Base-by-base conservation (phyloP, 2,113 vertebrate species). In the Cebidichthys violaceus region DNA sequence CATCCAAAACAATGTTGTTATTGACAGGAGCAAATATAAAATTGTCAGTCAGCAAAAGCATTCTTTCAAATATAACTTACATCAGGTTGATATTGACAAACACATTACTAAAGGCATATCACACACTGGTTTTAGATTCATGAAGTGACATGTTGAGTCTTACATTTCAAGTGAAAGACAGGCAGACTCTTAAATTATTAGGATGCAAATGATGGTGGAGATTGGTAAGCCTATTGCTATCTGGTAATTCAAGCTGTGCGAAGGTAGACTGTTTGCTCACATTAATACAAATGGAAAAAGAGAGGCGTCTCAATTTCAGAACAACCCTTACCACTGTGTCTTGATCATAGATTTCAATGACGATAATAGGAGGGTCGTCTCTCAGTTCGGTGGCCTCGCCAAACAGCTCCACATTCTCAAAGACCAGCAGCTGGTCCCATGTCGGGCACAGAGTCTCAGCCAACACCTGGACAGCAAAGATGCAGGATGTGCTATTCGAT, bases 391-490 rank as follows among this genome's bases (percentile, higher is more conserved):
- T 89, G 33, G 96, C 97, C 83, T 98, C 97, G 1, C 98, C 98
- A 0, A 97, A 99, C 4, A 99, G 87, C 85, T 99, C 98, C 86
- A 99, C 95, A 0, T 97, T 97, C 89, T 99, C 96, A 0, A 98
- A 98, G 41, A 99, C 97, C 92, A 99, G 86, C 90, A 99, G 94
- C 85, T 99, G 98, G 89, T 99, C 98, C 97, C 98, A 99, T 1
- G 98, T 99, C 0, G 98, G 98, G 74, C 98, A 99, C n/a, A 99
- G 94, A 1, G 98, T 99, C 94, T 99, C 98, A 5, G 96, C 96
- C 85, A 99, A 93, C 39, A 99, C 95, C 98, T 99, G 79, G 47
- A 0, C 0, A 62, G 20, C 59, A 57, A 31, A 61, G 0, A 0
- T 55, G 9, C 9, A 64, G 27, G 31, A 55, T 57, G 59, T 24